Base-by-base conservation (phyloP, 2,797 vertebrate species). In the Tapirus indicus region DNA sequence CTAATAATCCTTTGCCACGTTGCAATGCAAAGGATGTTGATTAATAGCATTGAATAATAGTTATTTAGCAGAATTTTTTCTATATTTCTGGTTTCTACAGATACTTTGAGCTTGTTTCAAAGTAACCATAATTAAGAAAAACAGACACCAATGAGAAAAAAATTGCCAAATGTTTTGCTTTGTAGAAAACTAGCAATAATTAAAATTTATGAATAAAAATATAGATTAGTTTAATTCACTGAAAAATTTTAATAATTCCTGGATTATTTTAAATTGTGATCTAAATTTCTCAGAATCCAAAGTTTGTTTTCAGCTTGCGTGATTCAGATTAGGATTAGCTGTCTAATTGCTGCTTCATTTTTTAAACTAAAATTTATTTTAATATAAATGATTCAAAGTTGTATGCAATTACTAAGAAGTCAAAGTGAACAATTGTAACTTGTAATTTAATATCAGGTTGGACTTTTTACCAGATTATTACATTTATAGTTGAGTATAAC, bases 331-430 rank as follows among this genome's bases (percentile, higher is more conserved):
- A 32, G 17, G n/a, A 64, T 49, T 80, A 71, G 6, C 35, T 91
- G 20, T 62, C 27, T 94, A 38, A 88, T 8, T 71, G 17, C 4
- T 77, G 18, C 18, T 90, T 87, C 12, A 87, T n/a, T n/a, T 94
- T 97, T 94, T 72, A 16, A 92, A 58, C 6, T 84, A 74, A 52
- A 87, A 54, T 60, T 78, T 74, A 52, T 90, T 93, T 93, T 47
- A 49, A 10, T 69, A 35, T 62, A 94, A 92, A n/a, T 94, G 6
- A 54, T 69, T 72, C 16, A 23, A 92, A 88, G 18, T 91, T 88
- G 71, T 17, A 82, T 44, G 44, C 2, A 56, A 54, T 32, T 77
- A 60, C 13, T 86, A 7, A 90, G 44, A 91, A 75, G 23, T 54
- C 74, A 75, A 89, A 80, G 58, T 25, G 75, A 11, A 47, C 4